phyloP scores from a whole-genome alignment of 1,140 invertebrate species.

The Cherax quadricarinatus region DNA sequence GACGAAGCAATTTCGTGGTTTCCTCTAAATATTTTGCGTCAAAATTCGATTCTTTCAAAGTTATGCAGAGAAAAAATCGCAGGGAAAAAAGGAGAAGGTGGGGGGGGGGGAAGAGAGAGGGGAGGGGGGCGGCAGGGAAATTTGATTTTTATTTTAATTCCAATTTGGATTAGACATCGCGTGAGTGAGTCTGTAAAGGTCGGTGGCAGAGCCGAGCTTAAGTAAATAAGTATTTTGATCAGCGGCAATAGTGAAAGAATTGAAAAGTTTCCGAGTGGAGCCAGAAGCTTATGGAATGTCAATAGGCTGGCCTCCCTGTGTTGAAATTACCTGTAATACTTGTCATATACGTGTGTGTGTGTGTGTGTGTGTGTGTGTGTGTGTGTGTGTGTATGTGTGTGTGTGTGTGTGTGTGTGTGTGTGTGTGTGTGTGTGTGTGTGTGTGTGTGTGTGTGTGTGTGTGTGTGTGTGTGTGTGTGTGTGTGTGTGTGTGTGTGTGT shows the following conservation, averaged over 20 bases:
- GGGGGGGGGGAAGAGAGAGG: too few relatives aligned
- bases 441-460: too few relatives aligned
- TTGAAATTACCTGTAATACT: too few relatives aligned
- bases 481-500: too few relatives aligned
- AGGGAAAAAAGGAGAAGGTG: not conserved
- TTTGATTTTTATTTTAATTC: conserved; percentile 47
- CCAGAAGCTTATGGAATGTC: conserved; percentile 15
- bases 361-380: too few relatives aligned
- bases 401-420: too few relatives aligned
- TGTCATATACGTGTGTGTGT: too few relatives aligned
- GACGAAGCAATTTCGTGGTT: not conserved
- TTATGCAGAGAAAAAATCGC: conserved; percentile 27
- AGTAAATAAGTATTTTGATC: conserved; percentile 41
- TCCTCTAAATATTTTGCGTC: conserved; percentile 25
- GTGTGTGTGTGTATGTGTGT: too few relatives aligned
- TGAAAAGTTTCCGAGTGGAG: not conserved
- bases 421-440: too few relatives aligned
- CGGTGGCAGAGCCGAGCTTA: conserved; percentile 9
- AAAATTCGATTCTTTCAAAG: conserved; percentile 28
- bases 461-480: too few relatives aligned
- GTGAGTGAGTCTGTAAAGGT: not conserved
- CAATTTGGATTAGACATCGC: conserved; percentile 26
- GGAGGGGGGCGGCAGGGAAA: not conserved
- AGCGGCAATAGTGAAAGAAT: conserved; percentile 25
- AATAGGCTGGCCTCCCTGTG: not conserved